These are phyloP conservation scores for Limnephilus rhombicus DNA, from an alignment of 2,888 invertebrate species.

Conservation along the genomic window DNA sequence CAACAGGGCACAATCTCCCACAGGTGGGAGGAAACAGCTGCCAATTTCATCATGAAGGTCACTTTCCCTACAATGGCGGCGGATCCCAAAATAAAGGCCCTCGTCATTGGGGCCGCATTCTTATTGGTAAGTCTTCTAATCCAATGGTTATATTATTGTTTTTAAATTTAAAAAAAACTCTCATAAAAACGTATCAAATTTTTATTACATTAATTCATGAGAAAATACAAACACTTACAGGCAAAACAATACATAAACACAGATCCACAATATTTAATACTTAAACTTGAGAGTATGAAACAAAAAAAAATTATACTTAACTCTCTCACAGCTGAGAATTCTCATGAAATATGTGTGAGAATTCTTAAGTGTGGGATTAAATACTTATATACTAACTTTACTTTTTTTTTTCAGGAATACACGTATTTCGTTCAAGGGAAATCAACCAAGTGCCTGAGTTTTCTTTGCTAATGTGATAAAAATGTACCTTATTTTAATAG, in stretches of 20 bases:
- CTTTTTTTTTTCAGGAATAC: conserved; percentile 79
- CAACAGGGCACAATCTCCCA: conserved; percentile 84
- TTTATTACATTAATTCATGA: not conserved
- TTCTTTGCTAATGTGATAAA: conserved; percentile 68
- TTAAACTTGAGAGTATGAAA: not conserved
- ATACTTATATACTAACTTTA: not conserved
- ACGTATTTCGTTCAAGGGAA: conserved; percentile 81
- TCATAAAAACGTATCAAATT: not conserved
- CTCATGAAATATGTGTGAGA: no score
- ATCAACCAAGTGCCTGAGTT: conserved; percentile 70
- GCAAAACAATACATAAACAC: not conserved
- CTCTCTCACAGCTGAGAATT: no score
- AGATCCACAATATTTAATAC: not conserved
- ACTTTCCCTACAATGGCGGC: conserved; percentile 84
- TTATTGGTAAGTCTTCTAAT: conserved; percentile 82
- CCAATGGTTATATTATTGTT: not conserved
- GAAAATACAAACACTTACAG: not conserved
- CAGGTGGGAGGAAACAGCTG: conserved; percentile 83
- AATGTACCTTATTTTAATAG: not conserved
- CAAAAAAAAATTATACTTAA: no score
- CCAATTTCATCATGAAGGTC: conserved; percentile 85
- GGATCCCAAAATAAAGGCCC: conserved; percentile 87
- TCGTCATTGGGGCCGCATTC: conserved; percentile 89
- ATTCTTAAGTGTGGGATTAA: no score
- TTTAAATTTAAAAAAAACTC: not conserved